Base-by-base conservation (phyloP, 1,140 invertebrate genomes). In the Chrysomallon squamiferum region DNA sequence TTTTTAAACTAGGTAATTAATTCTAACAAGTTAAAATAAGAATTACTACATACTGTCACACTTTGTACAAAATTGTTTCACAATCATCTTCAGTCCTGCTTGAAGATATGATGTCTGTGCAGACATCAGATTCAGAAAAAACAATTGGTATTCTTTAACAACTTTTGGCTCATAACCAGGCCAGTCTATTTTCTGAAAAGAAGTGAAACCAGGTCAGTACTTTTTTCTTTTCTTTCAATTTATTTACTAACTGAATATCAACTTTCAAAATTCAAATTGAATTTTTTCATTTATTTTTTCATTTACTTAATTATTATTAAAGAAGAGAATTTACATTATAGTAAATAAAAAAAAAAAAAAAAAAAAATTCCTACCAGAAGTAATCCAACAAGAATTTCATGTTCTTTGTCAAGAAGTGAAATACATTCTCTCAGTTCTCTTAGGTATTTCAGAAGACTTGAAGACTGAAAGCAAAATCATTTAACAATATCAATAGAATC, bases 131-230 rank as follows among this genome's bases (percentile, higher is more conserved):
- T 78, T 76, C n/a, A 79, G 49, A 9, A 78, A 22, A 32, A 79
- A 72, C 13, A 69, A 47, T 52, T 79, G 73, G 52, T 79, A 81
- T 30, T 75, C 74, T n/a, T 65, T 41, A 6, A 75, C 62, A 7
- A 81, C 57, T 20, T 38, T 54, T 32, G 45, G 20, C 30, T 68
- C 67, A 54, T 62, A 62, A 15, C 49, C 60, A n/a, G 62, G 22
- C 79, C 78, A 80, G 43, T 74, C 59, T 32, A 79, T 59, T 59
- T 70, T 76, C 61, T 79, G 75, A 80, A 72, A 67, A 69, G 41
- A 60, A 43, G 61, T 54, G 63, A 30, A 71, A 68, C 2, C 7
- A 18, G 27, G 59, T 20, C 32, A 52, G 5, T 18, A 2, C 13
- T 41, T 13, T 22, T 29, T 33, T 61, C 5, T 29, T 25, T 61